These are phyloP conservation scores for Chymomyza costata DNA, from an alignment of 1,140 invertebrate species.

Conservation along the genomic window DNA sequence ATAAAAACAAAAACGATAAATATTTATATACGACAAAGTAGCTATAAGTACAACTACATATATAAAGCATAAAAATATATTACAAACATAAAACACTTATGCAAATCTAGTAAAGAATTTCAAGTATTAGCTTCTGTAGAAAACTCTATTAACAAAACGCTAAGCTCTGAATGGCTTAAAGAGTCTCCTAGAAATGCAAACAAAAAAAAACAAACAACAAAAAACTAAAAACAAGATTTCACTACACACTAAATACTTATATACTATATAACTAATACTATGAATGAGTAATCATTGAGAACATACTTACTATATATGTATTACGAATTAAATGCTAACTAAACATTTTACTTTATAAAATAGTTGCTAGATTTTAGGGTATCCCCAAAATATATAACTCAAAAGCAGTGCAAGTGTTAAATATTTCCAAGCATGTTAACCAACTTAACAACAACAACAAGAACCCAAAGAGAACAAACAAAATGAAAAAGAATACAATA, in stretches of 20 bases:
- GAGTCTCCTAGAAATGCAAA: no score
- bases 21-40: conserved; percentile 6
- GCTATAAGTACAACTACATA: no score
- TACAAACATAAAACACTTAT: conserved; percentile 11
- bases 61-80: conserved; percentile 4
- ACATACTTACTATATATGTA: conserved; percentile 8
- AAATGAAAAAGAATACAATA: conserved; percentile 36
- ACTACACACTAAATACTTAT: conserved; percentile 9
- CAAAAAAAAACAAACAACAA: neutral
- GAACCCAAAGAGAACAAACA: conserved; percentile 26
- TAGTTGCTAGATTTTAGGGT: conserved; percentile 36
- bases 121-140: conserved; percentile 17
- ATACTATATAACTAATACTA: conserved; percentile 20
- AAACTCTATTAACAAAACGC: conserved; percentile 2
- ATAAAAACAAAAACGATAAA: conserved; percentile 15
- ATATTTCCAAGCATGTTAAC: conserved; percentile 55
- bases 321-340: no score
- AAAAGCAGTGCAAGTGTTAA: conserved; percentile 22
- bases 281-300: conserved; percentile 23
- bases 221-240: neutral
- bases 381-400: conserved; percentile 39
- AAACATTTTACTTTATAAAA: conserved; percentile 31
- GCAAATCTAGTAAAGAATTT: conserved; percentile 10
- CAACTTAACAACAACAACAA: neutral
- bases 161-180: no score